Evolutionary conservation across 1,140 invertebrate species (phyloP).

Genomic region (Galleria mellonella): DNA sequence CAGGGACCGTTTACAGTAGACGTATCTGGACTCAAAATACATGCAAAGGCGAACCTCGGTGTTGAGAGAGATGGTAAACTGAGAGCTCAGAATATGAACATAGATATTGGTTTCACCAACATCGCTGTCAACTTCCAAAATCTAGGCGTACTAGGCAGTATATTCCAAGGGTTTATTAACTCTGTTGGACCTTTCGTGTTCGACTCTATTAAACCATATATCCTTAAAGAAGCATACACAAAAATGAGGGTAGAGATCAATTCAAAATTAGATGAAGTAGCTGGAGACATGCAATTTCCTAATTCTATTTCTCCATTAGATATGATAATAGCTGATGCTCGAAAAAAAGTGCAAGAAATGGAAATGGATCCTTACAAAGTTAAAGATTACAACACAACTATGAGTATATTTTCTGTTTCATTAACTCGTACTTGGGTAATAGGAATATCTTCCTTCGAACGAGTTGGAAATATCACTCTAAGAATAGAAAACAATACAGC

Average conservation of each 20-base stretch:
- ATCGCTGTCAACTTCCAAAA: conserved; percentile 89
- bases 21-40: conserved; percentile 80
- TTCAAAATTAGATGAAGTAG: conserved; percentile 78
- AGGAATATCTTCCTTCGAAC: conserved; percentile 86
- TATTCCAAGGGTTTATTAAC: conserved; percentile 87
- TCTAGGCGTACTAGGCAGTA: conserved; percentile 81
- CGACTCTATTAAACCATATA: conserved; percentile 89
- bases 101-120: conserved; percentile 86
- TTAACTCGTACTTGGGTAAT: conserved; percentile 84
- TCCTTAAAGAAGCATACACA: conserved; percentile 84
- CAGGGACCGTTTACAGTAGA: conserved; percentile 85
- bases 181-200: conserved; percentile 87
- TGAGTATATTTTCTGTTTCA: conserved; percentile 80
- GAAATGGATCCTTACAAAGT: conserved; percentile 84
- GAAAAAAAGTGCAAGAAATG: conserved; percentile 81
- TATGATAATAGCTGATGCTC: conserved; percentile 82
- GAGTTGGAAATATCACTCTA: conserved; percentile 85
- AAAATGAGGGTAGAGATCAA: conserved; percentile 80
- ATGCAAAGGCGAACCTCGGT: conserved; percentile 79
- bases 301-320: conserved; percentile 91
- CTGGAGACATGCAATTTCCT: conserved; percentile 82
- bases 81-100: conserved; percentile 83
- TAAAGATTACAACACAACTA: conserved; percentile 80
- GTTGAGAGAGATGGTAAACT: conserved; percentile 84
- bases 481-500: conserved; percentile 83